Evolutionary conservation across 2,888 invertebrate species (phyloP).

Genomic region (Neria commutata): DNA sequence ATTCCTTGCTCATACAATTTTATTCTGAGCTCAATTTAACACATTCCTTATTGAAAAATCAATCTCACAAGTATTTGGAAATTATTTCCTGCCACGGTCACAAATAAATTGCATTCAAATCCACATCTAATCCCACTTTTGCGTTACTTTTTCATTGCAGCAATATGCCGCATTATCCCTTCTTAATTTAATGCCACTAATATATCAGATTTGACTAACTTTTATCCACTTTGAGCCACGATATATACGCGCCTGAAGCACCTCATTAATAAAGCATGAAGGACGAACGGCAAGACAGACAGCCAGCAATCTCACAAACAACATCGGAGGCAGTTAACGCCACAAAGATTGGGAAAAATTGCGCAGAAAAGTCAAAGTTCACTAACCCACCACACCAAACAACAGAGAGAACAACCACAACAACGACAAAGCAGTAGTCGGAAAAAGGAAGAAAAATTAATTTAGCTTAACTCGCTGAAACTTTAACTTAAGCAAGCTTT

Average conservation of each 20-base stretch:
- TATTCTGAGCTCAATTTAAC: too few relatives aligned
- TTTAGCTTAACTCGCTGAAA: constrained; percentile 53
- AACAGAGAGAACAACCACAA: constrained; percentile 20
- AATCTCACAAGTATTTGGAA: too few relatives aligned
- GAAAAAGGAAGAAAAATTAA: constrained; percentile 47
- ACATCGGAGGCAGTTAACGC: constrained; percentile 28
- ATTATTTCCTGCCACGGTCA: too few relatives aligned
- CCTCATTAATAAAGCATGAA: constrained; percentile 51
- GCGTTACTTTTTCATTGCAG: neutral
- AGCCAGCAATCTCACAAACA: constrained; percentile 26
- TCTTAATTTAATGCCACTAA: neutral
- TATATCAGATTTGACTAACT: neutral
- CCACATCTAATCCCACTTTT: neutral
- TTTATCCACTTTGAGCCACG: constrained; percentile 12
- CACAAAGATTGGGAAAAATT: neutral
- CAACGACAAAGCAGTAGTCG: neutral
- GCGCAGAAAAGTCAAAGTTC: constrained; percentile 7
- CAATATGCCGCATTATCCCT: neutral
- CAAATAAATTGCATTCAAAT: neutral
- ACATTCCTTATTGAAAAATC: too few relatives aligned
- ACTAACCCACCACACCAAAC: constrained; percentile 3
- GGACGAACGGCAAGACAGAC: constrained; percentile 6
- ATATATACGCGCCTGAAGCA: too few relatives aligned
- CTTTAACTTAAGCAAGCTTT: constrained; percentile 16
- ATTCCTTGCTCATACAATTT: too few relatives aligned